phyloP scores from a whole-genome alignment of 2,797 vertebrate species.

The Fistularia commersonii region DNA sequence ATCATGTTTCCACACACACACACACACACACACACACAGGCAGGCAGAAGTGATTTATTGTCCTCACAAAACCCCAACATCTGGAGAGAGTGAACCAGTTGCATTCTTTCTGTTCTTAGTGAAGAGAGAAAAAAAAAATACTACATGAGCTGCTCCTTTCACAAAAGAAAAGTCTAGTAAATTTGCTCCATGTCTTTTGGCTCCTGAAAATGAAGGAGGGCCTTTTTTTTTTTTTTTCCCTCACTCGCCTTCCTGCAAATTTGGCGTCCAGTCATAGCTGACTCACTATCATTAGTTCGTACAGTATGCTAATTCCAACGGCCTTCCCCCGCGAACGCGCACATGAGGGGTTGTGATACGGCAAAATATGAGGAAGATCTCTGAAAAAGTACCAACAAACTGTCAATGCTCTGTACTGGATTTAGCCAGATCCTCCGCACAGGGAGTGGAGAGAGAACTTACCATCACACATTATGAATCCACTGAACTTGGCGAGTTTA shows the following conservation, averaged over 20 bases:
- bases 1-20: constrained; percentile 1
- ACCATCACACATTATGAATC: no score
- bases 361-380: neutral
- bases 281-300: constrained; percentile 42
- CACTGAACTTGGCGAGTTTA: no score
- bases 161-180: constrained; percentile 46
- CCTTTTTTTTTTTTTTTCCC: no score
- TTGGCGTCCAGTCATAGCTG: constrained; percentile 38
- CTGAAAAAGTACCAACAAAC: no score
- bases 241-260: constrained; percentile 3
- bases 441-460: no score
- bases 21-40: constrained; percentile 5
- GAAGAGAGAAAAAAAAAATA: constrained; percentile 25
- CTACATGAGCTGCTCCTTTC: constrained; percentile 32
- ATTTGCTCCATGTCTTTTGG: constrained; percentile 22
- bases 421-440: no score
- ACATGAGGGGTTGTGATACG: constrained; percentile 32
- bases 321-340: constrained; percentile 24
- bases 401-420: no score
- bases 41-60: constrained; percentile 56
- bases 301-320: constrained; percentile 27
- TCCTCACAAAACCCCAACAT: constrained; percentile 47
- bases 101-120: constrained; percentile 61
- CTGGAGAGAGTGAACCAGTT: constrained; percentile 65
- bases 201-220: constrained; percentile 33